phyloP scores from a whole-genome alignment of 2,113 vertebrate genomes.

The Mustelus asterias region DNA sequence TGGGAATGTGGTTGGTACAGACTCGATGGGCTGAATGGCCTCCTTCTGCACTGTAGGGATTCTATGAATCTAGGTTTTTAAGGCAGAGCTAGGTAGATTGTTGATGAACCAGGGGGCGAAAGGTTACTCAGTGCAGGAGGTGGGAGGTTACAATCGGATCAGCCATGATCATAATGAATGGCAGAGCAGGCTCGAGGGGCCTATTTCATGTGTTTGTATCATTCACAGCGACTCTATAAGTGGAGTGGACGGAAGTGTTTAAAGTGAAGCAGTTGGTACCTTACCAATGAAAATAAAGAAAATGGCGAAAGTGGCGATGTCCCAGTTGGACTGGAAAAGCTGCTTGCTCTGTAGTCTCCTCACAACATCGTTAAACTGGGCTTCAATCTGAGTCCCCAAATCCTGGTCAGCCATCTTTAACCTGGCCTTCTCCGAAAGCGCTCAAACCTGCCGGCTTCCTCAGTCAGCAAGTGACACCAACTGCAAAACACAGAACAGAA shows the following conservation, averaged over 20 bases:
- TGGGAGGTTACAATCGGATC: no score
- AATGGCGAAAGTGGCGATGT: slow-evolving; percentile 61
- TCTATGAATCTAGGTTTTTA: no score
- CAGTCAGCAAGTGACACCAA: not conserved
- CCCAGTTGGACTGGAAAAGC: slow-evolving; percentile 73
- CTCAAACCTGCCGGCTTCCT: not conserved
- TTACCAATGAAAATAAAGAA: slow-evolving; percentile 72
- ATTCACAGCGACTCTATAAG: not conserved
- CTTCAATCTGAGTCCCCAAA: slow-evolving; percentile 48
- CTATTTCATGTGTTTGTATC: no score
- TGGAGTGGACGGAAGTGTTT: not conserved
- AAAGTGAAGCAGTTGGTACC: slow-evolving; percentile 37
- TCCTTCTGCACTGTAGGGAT: no score
- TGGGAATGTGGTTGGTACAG: no score
- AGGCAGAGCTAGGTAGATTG: no score
- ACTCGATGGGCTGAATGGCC: not conserved
- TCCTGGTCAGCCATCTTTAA: not conserved
- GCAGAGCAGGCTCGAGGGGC: no score
- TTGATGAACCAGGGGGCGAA: no score
- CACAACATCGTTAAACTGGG: slow-evolving; percentile 58
- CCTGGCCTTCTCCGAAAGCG: no score
- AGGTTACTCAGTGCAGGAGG: no score
- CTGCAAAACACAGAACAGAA: not conserved
- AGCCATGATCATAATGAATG: no score
- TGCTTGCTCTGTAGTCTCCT: slow-evolving; percentile 56